Conservation (phyloP, 1,140 invertebrate genomes). For the Aphidius gifuensis region DNA sequence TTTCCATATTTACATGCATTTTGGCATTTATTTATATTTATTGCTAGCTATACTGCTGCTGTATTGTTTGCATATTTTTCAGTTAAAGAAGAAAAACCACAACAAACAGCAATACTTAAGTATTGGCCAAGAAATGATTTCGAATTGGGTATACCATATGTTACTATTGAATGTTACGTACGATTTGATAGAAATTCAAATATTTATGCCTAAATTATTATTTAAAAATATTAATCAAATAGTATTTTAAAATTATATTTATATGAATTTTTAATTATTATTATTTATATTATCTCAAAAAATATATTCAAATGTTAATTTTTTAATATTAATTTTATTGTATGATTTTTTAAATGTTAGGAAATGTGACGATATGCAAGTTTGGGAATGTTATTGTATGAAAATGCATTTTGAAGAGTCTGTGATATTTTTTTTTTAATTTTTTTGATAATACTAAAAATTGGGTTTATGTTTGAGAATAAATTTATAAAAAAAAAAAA, state of each 20-base stretch:
- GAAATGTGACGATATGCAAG: too few relatives aligned
- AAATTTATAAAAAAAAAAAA: too few relatives aligned
- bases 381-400: too few relatives aligned
- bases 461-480: neutral
- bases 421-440: neutral
- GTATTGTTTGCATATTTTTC: slow-evolving; percentile 78
- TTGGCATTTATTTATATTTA: slow-evolving; percentile 79
- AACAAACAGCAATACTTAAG: slow-evolving; percentile 64
- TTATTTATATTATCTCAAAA: neutral
- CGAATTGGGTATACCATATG: slow-evolving; percentile 72
- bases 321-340: neutral
- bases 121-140: slow-evolving; percentile 76
- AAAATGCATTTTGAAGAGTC: neutral
- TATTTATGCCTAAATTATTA: slow-evolving; percentile 41
- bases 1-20: slow-evolving; percentile 78
- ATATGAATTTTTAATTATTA: neutral
- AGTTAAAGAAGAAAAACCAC: slow-evolving; percentile 67
- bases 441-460: neutral
- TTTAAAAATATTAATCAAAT: neutral
- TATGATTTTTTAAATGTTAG: neutral
- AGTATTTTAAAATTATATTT: too few relatives aligned
- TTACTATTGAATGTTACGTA: slow-evolving; percentile 62
- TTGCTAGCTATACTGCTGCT: slow-evolving; percentile 70
- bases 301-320: neutral
- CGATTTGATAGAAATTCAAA: slow-evolving; percentile 54